These are phyloP conservation scores for Cyphomyrmex costatus DNA, from an alignment of 1,140 invertebrate species.

Conservation along the genomic window DNA sequence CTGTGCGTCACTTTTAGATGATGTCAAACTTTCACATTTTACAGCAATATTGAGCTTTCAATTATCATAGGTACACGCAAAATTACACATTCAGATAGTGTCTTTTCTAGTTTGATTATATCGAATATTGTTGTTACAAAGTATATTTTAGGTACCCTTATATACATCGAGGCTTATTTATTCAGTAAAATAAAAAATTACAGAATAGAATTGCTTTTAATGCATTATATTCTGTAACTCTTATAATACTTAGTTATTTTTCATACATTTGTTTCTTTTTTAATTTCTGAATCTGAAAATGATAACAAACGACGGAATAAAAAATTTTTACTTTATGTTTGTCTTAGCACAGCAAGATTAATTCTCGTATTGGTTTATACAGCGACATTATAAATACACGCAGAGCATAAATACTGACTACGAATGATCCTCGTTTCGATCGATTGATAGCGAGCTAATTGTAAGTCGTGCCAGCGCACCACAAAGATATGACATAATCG, in stretches of 20 bases:
- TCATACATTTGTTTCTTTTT: background rate
- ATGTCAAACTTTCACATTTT: background rate
- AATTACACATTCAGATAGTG: background rate
- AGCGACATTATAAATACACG: background rate
- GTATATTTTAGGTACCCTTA: background rate
- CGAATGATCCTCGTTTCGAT: background rate
- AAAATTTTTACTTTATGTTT: background rate
- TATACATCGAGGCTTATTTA: background rate
- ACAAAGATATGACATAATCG: slow-evolving; percentile 48
- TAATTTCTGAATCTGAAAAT: background rate
- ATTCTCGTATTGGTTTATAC: background rate
- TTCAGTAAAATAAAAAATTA: background rate
- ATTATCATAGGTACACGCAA: background rate
- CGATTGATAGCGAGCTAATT: background rate
- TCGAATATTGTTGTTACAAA: background rate
- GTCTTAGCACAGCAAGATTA: background rate
- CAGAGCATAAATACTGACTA: background rate
- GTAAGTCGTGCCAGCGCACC: background rate
- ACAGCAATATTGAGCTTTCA: slow-evolving; percentile 9
- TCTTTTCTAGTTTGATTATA: background rate
- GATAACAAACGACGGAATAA: slow-evolving; percentile 2
- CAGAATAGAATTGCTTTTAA: background rate
- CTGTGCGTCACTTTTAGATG: background rate
- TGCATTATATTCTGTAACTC: background rate
- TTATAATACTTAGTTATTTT: background rate